Conservation (phyloP, 2,888 invertebrate genomes). For the Toxonevra muliebris region DNA sequence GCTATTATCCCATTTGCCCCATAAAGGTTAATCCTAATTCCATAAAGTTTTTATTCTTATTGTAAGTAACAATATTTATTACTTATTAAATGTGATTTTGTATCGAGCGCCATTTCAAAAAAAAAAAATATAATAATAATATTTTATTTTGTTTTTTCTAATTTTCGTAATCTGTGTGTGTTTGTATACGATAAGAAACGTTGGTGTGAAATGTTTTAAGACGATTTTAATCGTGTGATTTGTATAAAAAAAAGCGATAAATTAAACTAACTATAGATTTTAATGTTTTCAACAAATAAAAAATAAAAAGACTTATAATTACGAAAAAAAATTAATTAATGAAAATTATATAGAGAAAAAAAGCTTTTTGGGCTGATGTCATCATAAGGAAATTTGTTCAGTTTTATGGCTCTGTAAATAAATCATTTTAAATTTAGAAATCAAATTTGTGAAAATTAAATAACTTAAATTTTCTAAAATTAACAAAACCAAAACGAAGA, state of each 20-base stretch:
- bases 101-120: too few species aligned
- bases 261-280: slow-evolving; percentile 22
- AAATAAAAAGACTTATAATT: slow-evolving; percentile 43
- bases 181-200: slow-evolving; percentile 11
- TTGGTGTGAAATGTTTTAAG: slow-evolving; percentile 25
- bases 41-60: too few species aligned
- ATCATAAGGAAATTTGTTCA: neutral
- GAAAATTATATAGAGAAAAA: neutral
- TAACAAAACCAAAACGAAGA: too few species aligned
- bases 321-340: neutral
- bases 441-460: slow-evolving; percentile 3
- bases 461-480: too few species aligned
- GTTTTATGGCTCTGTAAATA: slow-evolving; percentile 13
- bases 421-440: neutral
- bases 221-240: slow-evolving; percentile 30
- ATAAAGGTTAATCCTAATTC: too few species aligned
- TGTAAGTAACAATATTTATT: too few species aligned
- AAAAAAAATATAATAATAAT: too few species aligned
- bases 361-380: neutral
- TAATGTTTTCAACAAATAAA: slow-evolving; percentile 43
- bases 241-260: slow-evolving; percentile 19
- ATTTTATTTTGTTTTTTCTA: too few species aligned
- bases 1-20: too few species aligned
- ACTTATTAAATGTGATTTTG: too few species aligned
- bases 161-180: slow-evolving; percentile 1